Evolutionary conservation across 2,113 vertebrate genomes (phyloP), one percentile per base, ranked within the genome.

Genomic region (Halcyon senegalensis): DNA sequence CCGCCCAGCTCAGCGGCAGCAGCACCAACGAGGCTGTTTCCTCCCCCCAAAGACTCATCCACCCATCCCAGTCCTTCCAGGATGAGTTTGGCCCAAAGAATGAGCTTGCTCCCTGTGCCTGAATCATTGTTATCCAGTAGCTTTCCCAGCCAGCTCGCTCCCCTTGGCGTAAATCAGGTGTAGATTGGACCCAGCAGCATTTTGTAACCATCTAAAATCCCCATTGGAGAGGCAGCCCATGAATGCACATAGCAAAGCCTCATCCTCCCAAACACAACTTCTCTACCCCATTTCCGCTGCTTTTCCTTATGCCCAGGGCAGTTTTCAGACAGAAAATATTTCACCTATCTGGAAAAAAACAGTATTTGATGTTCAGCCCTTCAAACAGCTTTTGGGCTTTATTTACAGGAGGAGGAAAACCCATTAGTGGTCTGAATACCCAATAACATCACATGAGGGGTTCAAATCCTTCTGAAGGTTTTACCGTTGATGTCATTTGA

Each of bases 1-100:
- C 51, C 0, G 1, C 28, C n/a, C 60, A 43, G 67, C 35, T 23
- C 68, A 59, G n/a, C 67, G 37, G 35, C 5, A 4, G 74, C 82
- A 85, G 44, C 30, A 25, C 30, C 0, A 2, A 33, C 44, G 75
- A 48, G 30, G 5, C 27, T 85, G 43, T 30, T 69, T 79, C 28
- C 24, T 69, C 5, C 24, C 28, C 30, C 23, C 1, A 55, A 76
- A 41, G 1, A 7, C 25, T 31, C 0, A 0, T 43, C 48, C 35
- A 39, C 14, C 11, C 64, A 59, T 6, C 31, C 55, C 31, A 58
- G 5, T 28, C 30, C 37, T 83, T 33, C 79, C n/a, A 77, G 63
- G 58, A 44, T 37, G 63, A 86, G 16, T 13, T 3, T 92, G 66
- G 27, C 18, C 41, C 35, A 35, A 56, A 68, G 48, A 16, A 53